Base-by-base conservation (phyloP, 1,140 invertebrate species). In the Eumaeus atala region DNA sequence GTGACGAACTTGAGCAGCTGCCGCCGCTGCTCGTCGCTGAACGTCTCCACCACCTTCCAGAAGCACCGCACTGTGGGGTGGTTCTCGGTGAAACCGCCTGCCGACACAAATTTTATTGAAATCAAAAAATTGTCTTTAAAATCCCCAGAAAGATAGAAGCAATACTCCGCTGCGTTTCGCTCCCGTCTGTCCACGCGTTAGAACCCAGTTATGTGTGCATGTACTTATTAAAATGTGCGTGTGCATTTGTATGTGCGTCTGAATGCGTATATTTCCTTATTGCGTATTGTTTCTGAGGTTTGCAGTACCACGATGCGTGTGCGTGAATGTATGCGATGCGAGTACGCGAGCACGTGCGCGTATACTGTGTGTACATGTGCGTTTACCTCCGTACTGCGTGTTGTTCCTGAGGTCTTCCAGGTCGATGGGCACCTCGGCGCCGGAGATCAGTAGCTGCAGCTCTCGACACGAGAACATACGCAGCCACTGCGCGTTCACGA, bases 1-100 rank as follows among this genome's bases (percentile, higher is more conserved):
- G 98, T 99, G 5, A 98, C 97, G 90, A 99, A 99, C 84, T 98
- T 98, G 0, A 99, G 86, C 10, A 99, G 82, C 68, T 96, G 93
- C 51, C 96, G 89, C 52, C 94, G 92, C 75, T 98, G 94, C 18
- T 91, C 88, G 81, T 98, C 96, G 58, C 90, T 93, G 72, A 99
- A 97, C 14, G 90, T 90, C 59, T 92, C 89, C 4, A 98, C 90
- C 16, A 97, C 94, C 82, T 92, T 93, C 97, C 97, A 94, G 90
- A 98, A 92, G 44, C 91, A 87, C 40, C 90, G 79, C 57, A 96
- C 92, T 3, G 92, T 93, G 33, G 91, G 90, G 91, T 98, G 96
- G 48, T 94, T 91, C 16, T 88, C 86, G 7, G 90, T 89, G 73
- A 96, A 98, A 40, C 96, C 96, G 37, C 95, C 95, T 90, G 78